Evolutionary conservation across 1,140 invertebrate species (phyloP).

Genomic region (Amyelois transitella): DNA sequence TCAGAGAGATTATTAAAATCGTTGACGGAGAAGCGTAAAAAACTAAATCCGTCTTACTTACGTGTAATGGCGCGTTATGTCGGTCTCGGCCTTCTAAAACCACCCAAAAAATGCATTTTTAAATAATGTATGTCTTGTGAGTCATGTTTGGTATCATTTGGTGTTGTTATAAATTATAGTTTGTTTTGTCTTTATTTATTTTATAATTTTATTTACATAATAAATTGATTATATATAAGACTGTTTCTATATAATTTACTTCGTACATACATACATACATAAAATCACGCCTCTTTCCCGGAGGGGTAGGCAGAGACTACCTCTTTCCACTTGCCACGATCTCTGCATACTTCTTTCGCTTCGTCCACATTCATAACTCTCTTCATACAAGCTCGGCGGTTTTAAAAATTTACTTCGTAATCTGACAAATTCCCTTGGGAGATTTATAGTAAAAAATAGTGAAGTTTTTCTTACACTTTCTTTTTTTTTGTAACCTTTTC

Average conservation of each 20-base stretch:
- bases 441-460: no score
- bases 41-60: conserved; percentile 58
- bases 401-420: no score
- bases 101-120: conserved; percentile 22
- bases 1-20: conserved; percentile 48
- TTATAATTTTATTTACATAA: not conserved
- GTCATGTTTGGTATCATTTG: not conserved
- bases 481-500: no score
- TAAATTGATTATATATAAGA: not conserved
- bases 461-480: no score
- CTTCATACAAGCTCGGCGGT: no score
- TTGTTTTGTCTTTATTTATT: not conserved
- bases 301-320: no score
- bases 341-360: no score
- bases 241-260: not conserved
- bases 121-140: not conserved
- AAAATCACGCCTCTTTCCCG: no score
- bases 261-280: no score
- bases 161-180: not conserved
- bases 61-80: conserved; percentile 61
- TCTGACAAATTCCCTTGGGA: no score
- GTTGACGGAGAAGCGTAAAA: conserved; percentile 50
- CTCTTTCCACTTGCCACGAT: no score
- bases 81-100: conserved; percentile 49
- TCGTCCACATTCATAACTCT: no score